Base-by-base conservation (phyloP, 2,888 invertebrate species). In the Lymantria monacha region DNA sequence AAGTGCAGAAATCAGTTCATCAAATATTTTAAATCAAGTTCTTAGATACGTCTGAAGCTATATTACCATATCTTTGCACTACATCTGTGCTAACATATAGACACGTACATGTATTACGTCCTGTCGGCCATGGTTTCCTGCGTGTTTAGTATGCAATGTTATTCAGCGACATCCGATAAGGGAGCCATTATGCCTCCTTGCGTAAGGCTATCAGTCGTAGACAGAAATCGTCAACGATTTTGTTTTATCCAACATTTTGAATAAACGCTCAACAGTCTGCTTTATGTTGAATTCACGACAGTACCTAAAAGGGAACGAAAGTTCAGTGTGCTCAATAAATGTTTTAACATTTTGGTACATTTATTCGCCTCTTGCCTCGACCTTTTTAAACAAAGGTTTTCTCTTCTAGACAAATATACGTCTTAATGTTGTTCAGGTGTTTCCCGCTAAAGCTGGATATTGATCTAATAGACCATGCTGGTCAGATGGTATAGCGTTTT, bases 101-200 rank as follows among this genome's bases (percentile, higher is more conserved):
- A 14, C 55, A 59, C 55, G 56, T 58, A 64, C 59, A 58, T 55
- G 53, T 46, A 57, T 54, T 46, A 54, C 60, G 66, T 72, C 72
- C 74, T 70, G 69, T 66, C 63, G 31, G 41, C 48, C 49, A 46
- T 48, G 46, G 64, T 61, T 79, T 81, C 81, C 81, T 78, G 74
- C 62, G 61, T 62, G 64, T 68, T 79, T 76, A 73, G 71, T 80
- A 80, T 79, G 74, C 78, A 60, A 50, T 57, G 60, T 57, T 66
- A 66, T 68, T 62, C 57, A 44, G 56, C 14, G 51, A 61, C 66
- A 69, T 70, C 70, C 71, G 70, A 70, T 63, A 65, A 56, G 48
- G 48, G 43, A 44, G 47, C 61, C 48, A 62, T 70, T 61, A 70
- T 54, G 52, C 48, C 57, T 57, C 43, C 51, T 45, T 42, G 10